Evolutionary conservation across 2,113 vertebrate genomes (phyloP), one percentile per base, ranked within the genome.

Genomic region (Forbesichthys agassizii): DNA sequence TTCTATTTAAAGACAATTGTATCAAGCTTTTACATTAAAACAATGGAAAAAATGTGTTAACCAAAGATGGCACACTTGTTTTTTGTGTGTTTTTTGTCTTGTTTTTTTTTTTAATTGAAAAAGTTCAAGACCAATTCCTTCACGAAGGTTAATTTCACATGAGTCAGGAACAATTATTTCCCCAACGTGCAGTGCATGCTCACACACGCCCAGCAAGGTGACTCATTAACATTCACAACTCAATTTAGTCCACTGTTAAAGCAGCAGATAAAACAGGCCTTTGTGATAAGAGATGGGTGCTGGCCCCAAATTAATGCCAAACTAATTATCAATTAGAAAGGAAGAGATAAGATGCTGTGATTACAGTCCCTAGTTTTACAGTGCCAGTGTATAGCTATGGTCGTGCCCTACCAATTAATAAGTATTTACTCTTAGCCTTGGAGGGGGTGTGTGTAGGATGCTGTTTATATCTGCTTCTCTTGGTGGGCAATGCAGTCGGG

Each of bases 321-420:
- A 85, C 74, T 92, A 89, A 92, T 93, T 91, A 92, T 91, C 86
- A 90, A 88, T 92, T 92, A 85, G 76, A 79, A 86, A 68, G 62
- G 33, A 33, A n/a, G 33, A 87, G 88, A 92, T 91, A 81, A 82
- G 79, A 53, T 55, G 36, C 46, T 48, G 67, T 79, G 88, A 89
- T 90, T 82, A 75, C 61, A 0, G 56, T 20, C 11, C 52, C 78
- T 71, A 78, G 82, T 89, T 88, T 62, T 61, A n/a, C 6, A 59
- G 48, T 57, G 68, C 75, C 76, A 66, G 56, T 16, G 0, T 49
- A 10, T 47, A 61, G 56, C 56, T 48, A 18, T 6, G 80, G 80
- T 81, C 79, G 67, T 16, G 20, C 78, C 64, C 71, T 61, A 64
- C 3, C 1, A 1, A 55, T 80, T 83, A 72, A 82, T 71, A 79